Percentiles rank a stretch among this genome's conserved stretches.
These are phyloP conservation scores for Epinotia brunnichana DNA, from an alignment of 2,888 invertebrate species.

Conservation along the genomic window DNA sequence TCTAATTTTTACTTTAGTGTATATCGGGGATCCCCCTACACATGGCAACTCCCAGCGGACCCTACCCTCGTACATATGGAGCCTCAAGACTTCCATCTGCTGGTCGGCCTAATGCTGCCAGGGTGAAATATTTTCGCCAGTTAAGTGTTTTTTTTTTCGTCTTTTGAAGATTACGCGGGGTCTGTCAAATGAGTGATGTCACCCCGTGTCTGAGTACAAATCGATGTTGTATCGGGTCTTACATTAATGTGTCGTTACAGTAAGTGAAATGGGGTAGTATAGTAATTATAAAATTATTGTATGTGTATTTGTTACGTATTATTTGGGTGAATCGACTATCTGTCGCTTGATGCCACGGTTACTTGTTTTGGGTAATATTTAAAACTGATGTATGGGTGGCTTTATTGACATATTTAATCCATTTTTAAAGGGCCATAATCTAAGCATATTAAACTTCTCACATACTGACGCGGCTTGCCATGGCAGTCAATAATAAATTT, in stretches of 20 bases:
- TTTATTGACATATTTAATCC: too few species aligned
- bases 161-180: slow-evolving; percentile 26
- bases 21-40: slow-evolving; percentile 61
- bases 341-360: too few species aligned
- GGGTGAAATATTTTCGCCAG: slow-evolving; percentile 33
- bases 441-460: too few species aligned
- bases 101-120: slow-evolving; percentile 47
- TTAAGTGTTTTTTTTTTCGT: slow-evolving; percentile 31
- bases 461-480: too few species aligned
- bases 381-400: too few species aligned
- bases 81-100: slow-evolving; percentile 66
- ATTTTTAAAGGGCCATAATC: too few species aligned
- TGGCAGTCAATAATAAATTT: too few species aligned
- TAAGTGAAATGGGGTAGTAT: background rate
- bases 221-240: background rate
- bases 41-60: slow-evolving; percentile 63
- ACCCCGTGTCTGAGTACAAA: background rate
- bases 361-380: too few species aligned
- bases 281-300: background rate
- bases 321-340: too few species aligned
- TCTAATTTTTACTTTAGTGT: slow-evolving; percentile 75
- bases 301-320: too few species aligned
- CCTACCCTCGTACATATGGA: slow-evolving; percentile 57
- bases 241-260: background rate
- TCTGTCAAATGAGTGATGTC: slow-evolving; percentile 11